These are phyloP conservation scores for Leptobrachium leishanense DNA, from an alignment of 2,113 vertebrate species.

Conservation along the genomic window DNA sequence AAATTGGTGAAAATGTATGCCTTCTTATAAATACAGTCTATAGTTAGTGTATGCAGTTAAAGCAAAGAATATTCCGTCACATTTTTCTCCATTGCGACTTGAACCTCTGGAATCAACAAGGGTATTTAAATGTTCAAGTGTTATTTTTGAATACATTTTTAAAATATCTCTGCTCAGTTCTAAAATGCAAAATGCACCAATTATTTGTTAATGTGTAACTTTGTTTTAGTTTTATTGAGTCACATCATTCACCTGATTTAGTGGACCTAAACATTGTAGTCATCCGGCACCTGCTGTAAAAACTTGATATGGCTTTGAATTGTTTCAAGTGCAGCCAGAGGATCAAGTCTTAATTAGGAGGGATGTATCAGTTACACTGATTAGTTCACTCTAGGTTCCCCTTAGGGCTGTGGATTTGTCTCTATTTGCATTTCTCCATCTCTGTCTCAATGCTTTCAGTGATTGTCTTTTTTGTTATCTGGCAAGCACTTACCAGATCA, in stretches of 20 bases:
- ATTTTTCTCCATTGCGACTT: too few species aligned
- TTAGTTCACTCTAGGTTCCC: conserved; percentile 65
- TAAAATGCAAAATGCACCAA: too few species aligned
- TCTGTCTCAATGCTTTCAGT: conserved; percentile 30
- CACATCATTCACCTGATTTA: conserved; percentile 61
- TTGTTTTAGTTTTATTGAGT: background rate
- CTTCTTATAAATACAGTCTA: too few species aligned
- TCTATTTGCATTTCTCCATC: conserved; percentile 66
- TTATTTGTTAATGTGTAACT: too few species aligned
- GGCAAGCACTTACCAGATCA: conserved; percentile 54
- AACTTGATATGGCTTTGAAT: conserved; percentile 62
- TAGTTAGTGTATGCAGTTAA: too few species aligned
- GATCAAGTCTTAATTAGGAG: conserved; percentile 77
- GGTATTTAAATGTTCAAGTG: too few species aligned
- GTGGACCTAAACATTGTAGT: conserved; percentile 64
- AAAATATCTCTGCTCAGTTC: too few species aligned
- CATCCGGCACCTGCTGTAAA: conserved; percentile 74
- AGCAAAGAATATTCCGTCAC: too few species aligned
- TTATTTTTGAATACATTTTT: too few species aligned
- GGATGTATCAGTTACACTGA: conserved; percentile 64
- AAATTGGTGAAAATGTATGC: too few species aligned
- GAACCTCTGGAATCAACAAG: too few species aligned
- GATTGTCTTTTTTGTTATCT: conserved; percentile 53
- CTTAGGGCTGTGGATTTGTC: conserved; percentile 66
- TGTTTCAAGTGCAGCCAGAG: conserved; percentile 76